A percentile compares a stretch with the other conserved stretches of the same genome.
Conservation (phyloP, 2,113 vertebrate species). For the Pedionomus torquatus region DNA sequence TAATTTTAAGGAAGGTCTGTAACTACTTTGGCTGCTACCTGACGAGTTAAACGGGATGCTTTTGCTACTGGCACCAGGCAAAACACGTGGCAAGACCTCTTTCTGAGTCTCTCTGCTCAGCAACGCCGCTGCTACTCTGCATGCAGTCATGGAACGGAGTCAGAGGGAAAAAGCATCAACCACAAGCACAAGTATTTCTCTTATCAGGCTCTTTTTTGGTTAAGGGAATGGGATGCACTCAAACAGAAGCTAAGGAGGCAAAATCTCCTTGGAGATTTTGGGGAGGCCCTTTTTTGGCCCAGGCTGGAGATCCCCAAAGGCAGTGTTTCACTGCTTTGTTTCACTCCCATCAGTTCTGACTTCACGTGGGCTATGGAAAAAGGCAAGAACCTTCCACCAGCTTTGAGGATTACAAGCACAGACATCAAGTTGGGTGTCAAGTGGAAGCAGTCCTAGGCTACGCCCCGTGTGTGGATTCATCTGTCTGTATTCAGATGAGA, state of each 20-base stretch:
- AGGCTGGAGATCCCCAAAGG: background rate
- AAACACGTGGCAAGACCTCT: background rate
- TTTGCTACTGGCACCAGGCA: background rate
- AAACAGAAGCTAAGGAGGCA: background rate
- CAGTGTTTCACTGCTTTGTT: background rate
- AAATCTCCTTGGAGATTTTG: background rate
- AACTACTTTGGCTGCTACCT: background rate
- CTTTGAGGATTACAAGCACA: background rate
- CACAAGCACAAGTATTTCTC: background rate
- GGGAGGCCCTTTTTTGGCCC: background rate
- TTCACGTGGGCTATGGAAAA: background rate
- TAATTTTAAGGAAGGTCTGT: background rate
- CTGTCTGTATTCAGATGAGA: background rate
- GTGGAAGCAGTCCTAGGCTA: background rate
- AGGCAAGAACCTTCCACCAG: background rate
- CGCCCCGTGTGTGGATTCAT: accelerated
- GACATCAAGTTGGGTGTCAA: background rate
- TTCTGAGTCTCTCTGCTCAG: background rate
- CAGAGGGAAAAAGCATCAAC: background rate
- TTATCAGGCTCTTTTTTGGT: background rate
- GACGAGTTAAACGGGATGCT: accelerated
- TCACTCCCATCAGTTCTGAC: background rate
- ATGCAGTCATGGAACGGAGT: background rate
- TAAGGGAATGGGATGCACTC: background rate
- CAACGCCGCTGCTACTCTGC: background rate